phyloP scores from a whole-genome alignment of 1,140 invertebrate species.

The Drosophila tropicalis region DNA sequence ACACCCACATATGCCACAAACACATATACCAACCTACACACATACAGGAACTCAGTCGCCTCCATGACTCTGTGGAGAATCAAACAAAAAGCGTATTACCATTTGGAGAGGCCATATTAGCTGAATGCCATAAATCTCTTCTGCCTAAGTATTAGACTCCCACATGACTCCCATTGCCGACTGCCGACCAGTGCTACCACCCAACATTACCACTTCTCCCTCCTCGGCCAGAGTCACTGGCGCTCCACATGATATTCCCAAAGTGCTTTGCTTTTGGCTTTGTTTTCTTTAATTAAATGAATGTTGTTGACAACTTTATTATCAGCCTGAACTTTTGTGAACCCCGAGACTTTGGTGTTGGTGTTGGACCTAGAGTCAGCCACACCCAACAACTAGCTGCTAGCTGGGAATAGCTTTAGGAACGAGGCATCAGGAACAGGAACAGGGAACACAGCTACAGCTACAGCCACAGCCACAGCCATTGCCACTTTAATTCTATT shows the following conservation, averaged over 20 bases:
- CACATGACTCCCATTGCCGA: not conserved
- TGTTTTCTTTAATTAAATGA: conserved; percentile 82
- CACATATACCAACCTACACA: conserved; percentile 16
- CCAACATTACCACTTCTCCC: conserved; percentile 5
- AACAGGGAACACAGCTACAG: conserved; percentile 11
- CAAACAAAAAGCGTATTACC: conserved; percentile 47
- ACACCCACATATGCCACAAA: conserved; percentile 14
- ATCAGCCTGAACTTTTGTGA: conserved; percentile 76
- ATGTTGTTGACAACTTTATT: conserved; percentile 81
- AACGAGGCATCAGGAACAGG: conserved; percentile 4
- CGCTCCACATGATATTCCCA: conserved; percentile 62
- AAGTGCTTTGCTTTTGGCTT: conserved; percentile 68
- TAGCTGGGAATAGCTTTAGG: not conserved
- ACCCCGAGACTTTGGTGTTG: conserved; percentile 25
- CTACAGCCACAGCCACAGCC: conserved; percentile 20
- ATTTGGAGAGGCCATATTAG: conserved; percentile 70
- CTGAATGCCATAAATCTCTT: conserved; percentile 71
- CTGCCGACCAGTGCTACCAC: not conserved
- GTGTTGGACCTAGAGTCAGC: conserved; percentile 23
- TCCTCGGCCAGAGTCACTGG: not conserved
- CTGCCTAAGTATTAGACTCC: conserved; percentile 47
- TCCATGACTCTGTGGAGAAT: conserved; percentile 12
- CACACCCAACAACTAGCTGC: conserved; percentile 25
- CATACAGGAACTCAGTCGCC: not conserved
- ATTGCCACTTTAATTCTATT: conserved; percentile 77